A percentile compares a stretch with the other conserved stretches of the same genome.
Evolutionary conservation across 2,113 vertebrate genomes (phyloP).

Genomic region (Chiloscyllium plagiosum): DNA sequence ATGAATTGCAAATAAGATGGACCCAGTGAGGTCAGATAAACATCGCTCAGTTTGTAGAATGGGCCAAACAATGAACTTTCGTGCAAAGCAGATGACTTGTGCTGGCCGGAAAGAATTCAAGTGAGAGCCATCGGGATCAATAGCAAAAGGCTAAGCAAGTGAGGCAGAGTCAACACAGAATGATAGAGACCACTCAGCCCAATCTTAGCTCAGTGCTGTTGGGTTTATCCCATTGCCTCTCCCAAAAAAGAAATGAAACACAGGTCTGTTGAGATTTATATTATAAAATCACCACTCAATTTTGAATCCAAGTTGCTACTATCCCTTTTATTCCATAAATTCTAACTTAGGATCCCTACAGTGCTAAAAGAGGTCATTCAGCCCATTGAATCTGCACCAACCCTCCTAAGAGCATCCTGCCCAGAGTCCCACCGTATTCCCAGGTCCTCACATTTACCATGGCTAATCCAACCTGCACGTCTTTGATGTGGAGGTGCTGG

Average conservation of each 20-base stretch:
- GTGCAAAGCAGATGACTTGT: neutral
- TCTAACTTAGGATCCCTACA: too few species aligned
- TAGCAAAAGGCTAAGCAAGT: neutral
- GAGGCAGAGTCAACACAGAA: neutral
- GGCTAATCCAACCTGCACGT: too few species aligned
- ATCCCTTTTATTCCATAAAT: too few species aligned
- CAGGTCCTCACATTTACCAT: too few species aligned
- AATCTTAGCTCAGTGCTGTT: neutral
- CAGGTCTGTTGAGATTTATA: too few species aligned
- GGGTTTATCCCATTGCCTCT: neutral
- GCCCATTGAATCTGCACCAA: too few species aligned
- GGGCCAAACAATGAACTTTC: neutral
- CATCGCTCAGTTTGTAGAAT: neutral
- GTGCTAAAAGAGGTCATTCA: too few species aligned
- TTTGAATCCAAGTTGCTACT: too few species aligned
- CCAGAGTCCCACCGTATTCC: too few species aligned
- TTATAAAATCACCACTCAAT: too few species aligned
- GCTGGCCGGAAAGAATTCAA: neutral
- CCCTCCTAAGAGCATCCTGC: too few species aligned
- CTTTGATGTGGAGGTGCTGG: too few species aligned
- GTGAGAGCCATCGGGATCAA: neutral
- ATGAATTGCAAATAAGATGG: neutral
- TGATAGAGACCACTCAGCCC: neutral
- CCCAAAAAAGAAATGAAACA: neutral
- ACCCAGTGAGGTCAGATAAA: neutral